Conservation (phyloP, 2,797 vertebrate genomes). For the Lacerta viridis region DNA sequence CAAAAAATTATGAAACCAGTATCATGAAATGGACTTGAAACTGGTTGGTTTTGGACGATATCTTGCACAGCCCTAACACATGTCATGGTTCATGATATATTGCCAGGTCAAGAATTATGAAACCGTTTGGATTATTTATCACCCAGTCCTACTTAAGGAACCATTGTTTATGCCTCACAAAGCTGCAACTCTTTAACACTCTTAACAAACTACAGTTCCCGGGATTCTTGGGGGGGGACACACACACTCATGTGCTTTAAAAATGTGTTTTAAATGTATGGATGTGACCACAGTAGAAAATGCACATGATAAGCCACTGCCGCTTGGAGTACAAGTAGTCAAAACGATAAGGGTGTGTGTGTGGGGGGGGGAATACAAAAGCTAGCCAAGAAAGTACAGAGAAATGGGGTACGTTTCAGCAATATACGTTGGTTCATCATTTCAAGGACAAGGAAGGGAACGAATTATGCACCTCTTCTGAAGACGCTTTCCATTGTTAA, state of each 20-base stretch:
- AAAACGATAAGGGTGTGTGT: neutral
- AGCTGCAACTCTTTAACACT: too few species aligned
- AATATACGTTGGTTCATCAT: neutral
- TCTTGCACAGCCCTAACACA: too few species aligned
- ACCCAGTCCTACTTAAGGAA: too few species aligned
- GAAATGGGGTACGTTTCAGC: neutral
- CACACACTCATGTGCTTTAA: too few species aligned
- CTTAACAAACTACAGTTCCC: too few species aligned
- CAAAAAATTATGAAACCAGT: too few species aligned
- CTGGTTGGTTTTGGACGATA: too few species aligned
- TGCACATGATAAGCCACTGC: neutral
- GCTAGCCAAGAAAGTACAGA: neutral
- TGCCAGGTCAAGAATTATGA: too few species aligned
- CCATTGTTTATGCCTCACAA: too few species aligned
- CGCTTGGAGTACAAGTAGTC: neutral
- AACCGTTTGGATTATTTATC: too few species aligned
- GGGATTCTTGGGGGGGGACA: neutral
- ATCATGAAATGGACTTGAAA: too few species aligned
- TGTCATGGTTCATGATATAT: too few species aligned
- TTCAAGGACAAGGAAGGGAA: constrained; percentile 33
- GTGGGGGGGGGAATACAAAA: neutral
- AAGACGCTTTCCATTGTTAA: constrained; percentile 23
- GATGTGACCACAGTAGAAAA: neutral
- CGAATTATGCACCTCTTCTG: constrained; percentile 6
- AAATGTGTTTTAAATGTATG: neutral